Evolutionary conservation across 2,888 invertebrate species (phyloP).

Genomic region (Drosophila atripex): DNA sequence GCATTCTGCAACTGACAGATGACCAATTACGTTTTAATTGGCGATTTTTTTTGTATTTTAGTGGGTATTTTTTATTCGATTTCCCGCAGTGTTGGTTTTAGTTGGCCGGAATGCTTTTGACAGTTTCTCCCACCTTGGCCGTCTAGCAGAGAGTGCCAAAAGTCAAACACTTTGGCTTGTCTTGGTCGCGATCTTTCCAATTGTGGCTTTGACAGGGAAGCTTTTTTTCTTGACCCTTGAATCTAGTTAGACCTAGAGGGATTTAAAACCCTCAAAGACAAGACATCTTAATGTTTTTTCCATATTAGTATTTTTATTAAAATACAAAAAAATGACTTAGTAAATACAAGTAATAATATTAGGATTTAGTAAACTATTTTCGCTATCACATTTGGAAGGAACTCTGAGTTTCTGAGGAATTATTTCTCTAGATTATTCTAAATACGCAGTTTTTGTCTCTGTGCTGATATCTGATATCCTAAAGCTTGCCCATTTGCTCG

Average conservation of each 20-base stretch:
- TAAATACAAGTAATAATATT: background rate
- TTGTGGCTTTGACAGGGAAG: constrained; percentile 14
- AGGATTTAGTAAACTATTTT: background rate
- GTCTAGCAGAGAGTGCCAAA: constrained; percentile 52
- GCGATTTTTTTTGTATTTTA: background rate
- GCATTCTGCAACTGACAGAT: background rate
- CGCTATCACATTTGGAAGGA: background rate
- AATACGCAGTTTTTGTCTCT: background rate
- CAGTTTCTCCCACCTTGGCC: constrained; percentile 25
- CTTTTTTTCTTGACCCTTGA: background rate
- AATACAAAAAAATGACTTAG: background rate
- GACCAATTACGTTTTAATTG: background rate
- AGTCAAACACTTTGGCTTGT: constrained; percentile 58
- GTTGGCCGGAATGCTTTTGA: constrained; percentile 9
- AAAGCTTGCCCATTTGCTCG: constrained; percentile 26
- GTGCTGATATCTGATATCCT: constrained; percentile 6
- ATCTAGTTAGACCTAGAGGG: background rate
- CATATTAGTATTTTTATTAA: background rate
- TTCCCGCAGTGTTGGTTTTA: background rate
- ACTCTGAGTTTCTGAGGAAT: background rate
- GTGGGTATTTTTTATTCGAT: constrained; percentile 7
- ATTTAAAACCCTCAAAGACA: background rate
- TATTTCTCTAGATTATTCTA: background rate
- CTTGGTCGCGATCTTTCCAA: constrained; percentile 33
- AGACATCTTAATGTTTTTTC: background rate